These are phyloP conservation scores for Drosophila ananassae DNA, from an alignment of 1,140 invertebrate genomes.

Conservation along the genomic window DNA sequence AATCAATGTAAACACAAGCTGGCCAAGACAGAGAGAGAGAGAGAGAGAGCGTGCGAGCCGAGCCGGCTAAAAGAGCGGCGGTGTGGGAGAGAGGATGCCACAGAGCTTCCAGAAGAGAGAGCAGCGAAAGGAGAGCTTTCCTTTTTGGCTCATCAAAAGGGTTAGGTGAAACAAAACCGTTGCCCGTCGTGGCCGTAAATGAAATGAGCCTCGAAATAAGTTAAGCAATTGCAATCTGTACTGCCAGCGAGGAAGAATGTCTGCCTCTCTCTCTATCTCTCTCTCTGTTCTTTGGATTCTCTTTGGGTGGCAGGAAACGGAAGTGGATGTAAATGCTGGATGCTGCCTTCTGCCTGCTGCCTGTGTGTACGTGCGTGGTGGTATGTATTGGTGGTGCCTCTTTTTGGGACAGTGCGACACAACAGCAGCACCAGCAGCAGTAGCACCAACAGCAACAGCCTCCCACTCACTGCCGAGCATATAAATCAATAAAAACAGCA, in stretches of 20 bases:
- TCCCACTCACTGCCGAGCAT: slow-evolving; percentile 62
- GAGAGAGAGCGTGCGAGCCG: slow-evolving; percentile 30
- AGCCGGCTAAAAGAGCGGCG: slow-evolving; percentile 29
- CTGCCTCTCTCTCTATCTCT: slow-evolving; percentile 16
- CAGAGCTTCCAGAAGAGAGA: slow-evolving; percentile 22
- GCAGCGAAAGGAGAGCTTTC: slow-evolving; percentile 44
- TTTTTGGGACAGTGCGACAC: slow-evolving; percentile 66
- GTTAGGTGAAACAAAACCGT: slow-evolving; percentile 43
- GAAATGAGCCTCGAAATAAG: slow-evolving; percentile 69
- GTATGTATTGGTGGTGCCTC: slow-evolving; percentile 50
- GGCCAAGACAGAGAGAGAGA: slow-evolving; percentile 36
- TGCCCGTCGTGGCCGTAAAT: slow-evolving; percentile 54
- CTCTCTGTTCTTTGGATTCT: slow-evolving; percentile 26
- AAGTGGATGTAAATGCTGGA: slow-evolving; percentile 64
- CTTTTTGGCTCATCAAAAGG: slow-evolving; percentile 41
- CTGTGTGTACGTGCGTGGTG: slow-evolving; percentile 8
- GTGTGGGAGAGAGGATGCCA: neutral
- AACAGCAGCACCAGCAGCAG: slow-evolving; percentile 29
- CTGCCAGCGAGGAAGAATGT: slow-evolving; percentile 3
- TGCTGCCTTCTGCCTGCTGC: slow-evolving; percentile 26
- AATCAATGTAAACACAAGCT: slow-evolving; percentile 76
- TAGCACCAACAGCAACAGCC: slow-evolving; percentile 52
- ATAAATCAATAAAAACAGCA: slow-evolving; percentile 81
- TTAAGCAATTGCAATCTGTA: slow-evolving; percentile 63
- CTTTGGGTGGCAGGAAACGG: slow-evolving; percentile 63